Evolutionary conservation across 2,888 invertebrate genomes (phyloP), one percentile per base, ranked within the genome.

Genomic region (Barypeithes pellucidus): DNA sequence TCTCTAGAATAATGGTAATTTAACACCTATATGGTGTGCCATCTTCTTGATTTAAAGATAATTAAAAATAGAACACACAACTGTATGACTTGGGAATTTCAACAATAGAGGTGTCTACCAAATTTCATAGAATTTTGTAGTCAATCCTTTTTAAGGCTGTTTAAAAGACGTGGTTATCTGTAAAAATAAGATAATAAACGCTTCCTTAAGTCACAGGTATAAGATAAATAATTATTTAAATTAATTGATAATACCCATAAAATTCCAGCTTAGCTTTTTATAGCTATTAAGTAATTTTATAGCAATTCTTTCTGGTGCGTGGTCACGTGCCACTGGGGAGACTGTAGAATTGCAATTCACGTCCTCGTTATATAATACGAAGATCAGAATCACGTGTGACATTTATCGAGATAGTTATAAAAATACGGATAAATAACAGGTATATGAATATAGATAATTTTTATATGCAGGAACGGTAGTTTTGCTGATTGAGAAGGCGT

Each of bases 371-470:
- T 79, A 77, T 79, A 81, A 81, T 79, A 62, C 72, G 70, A 71
- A 73, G 73, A 75, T 75, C 68, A 62, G 62, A 80, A 80, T 79
- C 82, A 81, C 82, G 81, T 82, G 82, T 80, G 82, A 82, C 82
- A 82, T 82, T 82, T 82, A 79, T 67, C 12, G 22, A 52, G 52
- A 61, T 62, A 71, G 52, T 62, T 62, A 71, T 74, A 74, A 74
- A 74, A 74, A 74, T 74, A 75, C 61, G 22, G 54, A 72, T 75
- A 71, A 75, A 71, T 63, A 67, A 67, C 57, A 71, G 62, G 47
- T 62, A 61, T 22, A 47, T 61, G 74, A 62, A 67, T 62, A 18
- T 39, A 67, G 61, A 14, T 50, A 39, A 59, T 63, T 67, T 61
- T 75, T 72, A 65, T 72, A 68, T 67, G 60, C 69, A 68, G 60